Evolutionary conservation across 2,113 vertebrate species (phyloP).

Genomic region (Caloenas nicobarica): DNA sequence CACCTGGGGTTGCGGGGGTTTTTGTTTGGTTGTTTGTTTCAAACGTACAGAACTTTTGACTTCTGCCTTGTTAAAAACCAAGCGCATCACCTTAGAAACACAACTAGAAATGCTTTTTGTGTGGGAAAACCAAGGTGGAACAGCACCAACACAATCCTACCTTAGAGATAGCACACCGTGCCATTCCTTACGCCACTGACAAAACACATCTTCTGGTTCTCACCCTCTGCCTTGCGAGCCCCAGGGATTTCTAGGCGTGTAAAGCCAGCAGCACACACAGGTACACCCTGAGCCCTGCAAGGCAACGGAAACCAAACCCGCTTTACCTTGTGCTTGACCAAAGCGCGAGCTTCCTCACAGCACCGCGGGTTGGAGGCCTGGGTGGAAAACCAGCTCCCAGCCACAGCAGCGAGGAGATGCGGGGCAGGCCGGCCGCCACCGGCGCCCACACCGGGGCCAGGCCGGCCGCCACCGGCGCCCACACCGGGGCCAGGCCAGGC

Average conservation of each 20-base stretch:
- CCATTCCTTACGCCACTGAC: rapidly evolving
- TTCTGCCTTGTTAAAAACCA: neutral
- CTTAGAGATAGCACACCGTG: rapidly evolving
- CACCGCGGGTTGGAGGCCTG: no score
- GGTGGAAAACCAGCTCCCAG: no score
- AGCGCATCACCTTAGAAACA: neutral
- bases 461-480: no score
- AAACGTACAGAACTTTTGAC: neutral
- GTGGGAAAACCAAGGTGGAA: neutral
- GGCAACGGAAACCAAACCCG: rapidly evolving
- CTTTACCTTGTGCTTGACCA: neutral
- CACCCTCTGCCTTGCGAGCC: rapidly evolving
- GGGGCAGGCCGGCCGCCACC: no score
- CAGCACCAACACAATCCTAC: rapidly evolving
- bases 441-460: rapidly evolving
- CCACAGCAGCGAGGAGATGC: rapidly evolving
- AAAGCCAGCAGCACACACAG: rapidly evolving
- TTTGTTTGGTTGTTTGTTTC: no score
- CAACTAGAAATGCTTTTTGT: neutral
- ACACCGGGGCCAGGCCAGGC: rapidly evolving
- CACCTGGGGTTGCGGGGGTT: no score
- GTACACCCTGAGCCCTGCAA: neutral
- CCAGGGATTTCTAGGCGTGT: rapidly evolving
- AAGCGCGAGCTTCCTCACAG: rapidly evolving
- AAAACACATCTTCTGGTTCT: neutral